Percentiles rank a stretch among this genome's conserved stretches.
phyloP scores from a whole-genome alignment of 2,888 invertebrate genomes.

The Petrolisthes manimaculis region DNA sequence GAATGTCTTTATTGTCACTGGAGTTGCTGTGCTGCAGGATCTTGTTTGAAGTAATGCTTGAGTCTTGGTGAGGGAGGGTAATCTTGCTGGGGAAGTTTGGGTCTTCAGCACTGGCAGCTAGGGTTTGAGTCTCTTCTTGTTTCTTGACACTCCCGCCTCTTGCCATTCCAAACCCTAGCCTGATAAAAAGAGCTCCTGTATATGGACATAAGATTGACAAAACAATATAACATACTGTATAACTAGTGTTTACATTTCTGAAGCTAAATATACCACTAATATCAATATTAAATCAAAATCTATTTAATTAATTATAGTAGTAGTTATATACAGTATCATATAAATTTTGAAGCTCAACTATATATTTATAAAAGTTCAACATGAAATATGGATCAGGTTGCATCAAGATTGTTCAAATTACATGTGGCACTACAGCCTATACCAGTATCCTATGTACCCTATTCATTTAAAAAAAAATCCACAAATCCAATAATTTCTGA shows the following conservation, averaged over 20 bases:
- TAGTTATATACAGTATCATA: too few species aligned
- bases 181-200: background rate
- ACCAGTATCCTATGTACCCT: too few species aligned
- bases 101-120: constrained; percentile 12
- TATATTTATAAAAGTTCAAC: too few species aligned
- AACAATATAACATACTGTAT: background rate
- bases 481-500: too few species aligned
- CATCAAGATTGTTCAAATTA: too few species aligned
- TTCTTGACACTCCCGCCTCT: constrained; percentile 48
- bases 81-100: constrained; percentile 2
- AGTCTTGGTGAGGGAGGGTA: background rate
- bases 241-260: background rate
- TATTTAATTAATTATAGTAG: too few species aligned
- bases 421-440: too few species aligned
- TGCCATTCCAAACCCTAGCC: constrained; percentile 57
- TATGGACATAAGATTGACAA: background rate
- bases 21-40: constrained; percentile 24
- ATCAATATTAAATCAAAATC: too few species aligned
- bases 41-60: background rate
- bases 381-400: too few species aligned
- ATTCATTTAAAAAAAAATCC: too few species aligned
- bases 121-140: constrained; percentile 48
- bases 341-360: too few species aligned
- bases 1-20: background rate
- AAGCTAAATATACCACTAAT: too few species aligned